A percentile compares a stretch with the other conserved stretches of the same genome.
phyloP scores from a whole-genome alignment of 2,113 vertebrate species.

The Ceyx melanurus region DNA sequence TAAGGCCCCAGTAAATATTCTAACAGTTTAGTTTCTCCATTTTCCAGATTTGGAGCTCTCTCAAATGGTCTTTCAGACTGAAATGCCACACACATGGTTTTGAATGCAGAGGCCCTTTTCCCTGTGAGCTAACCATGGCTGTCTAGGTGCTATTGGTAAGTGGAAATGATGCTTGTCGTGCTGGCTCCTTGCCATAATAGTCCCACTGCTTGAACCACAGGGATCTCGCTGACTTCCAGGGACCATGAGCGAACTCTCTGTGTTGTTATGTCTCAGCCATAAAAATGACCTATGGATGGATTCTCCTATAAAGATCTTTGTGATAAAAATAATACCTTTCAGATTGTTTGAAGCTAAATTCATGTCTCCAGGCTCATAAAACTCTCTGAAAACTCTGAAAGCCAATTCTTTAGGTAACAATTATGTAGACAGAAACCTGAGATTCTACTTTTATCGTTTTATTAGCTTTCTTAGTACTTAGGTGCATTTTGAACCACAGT shows the following conservation, averaged over 20 bases:
- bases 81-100: neutral
- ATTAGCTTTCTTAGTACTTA: neutral
- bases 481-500: neutral
- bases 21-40: rapidly evolving
- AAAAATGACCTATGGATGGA: neutral
- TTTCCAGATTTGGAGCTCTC: neutral
- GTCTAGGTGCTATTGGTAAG: neutral
- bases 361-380: neutral
- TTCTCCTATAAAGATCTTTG: neutral
- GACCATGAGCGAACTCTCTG: rapidly evolving
- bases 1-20: neutral
- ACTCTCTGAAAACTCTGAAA: neutral
- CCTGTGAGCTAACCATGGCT: neutral
- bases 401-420: neutral
- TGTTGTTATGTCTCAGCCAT: neutral
- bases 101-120: neutral
- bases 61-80: neutral
- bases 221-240: neutral
- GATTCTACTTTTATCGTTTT: neutral
- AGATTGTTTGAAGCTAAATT: neutral
- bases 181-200: neutral
- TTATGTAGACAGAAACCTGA: neutral
- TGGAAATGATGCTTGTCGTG: neutral
- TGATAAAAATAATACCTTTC: neutral
- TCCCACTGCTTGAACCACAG: neutral